Percentiles rank a stretch among this genome's conserved stretches.
phyloP scores from a whole-genome alignment of 2,888 invertebrate genomes.

The Machimus rusticus region DNA sequence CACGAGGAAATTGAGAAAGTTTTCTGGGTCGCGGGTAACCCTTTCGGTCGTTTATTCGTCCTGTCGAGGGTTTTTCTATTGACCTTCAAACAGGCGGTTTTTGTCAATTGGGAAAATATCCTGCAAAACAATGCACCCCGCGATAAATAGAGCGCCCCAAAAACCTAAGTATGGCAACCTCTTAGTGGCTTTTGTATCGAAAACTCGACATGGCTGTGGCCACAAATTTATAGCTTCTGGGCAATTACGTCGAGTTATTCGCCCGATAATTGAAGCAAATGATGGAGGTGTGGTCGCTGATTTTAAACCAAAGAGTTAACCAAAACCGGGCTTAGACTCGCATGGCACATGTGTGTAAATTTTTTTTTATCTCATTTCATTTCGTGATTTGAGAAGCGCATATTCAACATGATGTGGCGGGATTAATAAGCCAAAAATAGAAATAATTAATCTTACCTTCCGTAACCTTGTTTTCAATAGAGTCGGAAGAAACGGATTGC shows the following conservation, averaged over 20 bases:
- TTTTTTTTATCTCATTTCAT: not conserved
- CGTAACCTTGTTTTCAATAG: not conserved
- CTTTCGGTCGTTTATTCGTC: not conserved
- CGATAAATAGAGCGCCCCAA: not conserved
- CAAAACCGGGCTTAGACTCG: not conserved
- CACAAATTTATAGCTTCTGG: not conserved
- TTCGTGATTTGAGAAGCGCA: too few relatives aligned
- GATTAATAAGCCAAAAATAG: not conserved
- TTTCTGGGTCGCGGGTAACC: not conserved
- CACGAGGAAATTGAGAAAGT: not conserved
- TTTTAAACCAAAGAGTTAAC: not conserved
- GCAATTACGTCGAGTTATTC: not conserved
- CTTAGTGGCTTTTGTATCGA: not conserved
- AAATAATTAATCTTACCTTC: not conserved
- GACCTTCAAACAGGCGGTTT: not conserved
- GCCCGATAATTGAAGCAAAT: not conserved
- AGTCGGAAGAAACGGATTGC: not conserved
- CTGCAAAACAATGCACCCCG: not conserved
- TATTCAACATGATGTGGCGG: too few relatives aligned
- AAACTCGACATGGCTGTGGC: not conserved
- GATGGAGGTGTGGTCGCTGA: not conserved
- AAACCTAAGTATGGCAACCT: not conserved
- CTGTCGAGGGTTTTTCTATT: not conserved
- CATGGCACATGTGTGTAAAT: too few relatives aligned
- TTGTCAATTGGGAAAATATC: not conserved